Evolutionary conservation across 2,888 invertebrate genomes (phyloP).

Genomic region (Ptychoptera contaminata): DNA sequence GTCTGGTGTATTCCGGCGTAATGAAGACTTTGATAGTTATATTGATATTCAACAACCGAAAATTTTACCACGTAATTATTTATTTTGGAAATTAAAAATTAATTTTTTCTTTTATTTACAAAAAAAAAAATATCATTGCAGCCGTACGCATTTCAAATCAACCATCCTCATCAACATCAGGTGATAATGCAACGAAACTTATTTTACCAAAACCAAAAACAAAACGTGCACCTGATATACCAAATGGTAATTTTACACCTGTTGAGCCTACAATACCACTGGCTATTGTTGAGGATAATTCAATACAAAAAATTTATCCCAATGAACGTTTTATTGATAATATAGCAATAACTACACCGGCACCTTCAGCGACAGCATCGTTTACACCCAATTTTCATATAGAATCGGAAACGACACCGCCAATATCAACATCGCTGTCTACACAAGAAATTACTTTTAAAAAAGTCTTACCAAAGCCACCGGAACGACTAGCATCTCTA

Average conservation of each 20-base stretch:
- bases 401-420: slow-evolving; percentile 9
- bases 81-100: background rate
- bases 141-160: slow-evolving; percentile 15
- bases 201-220: background rate
- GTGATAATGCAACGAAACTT: background rate
- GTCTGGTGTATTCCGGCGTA: slow-evolving; percentile 23
- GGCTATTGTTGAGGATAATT: background rate
- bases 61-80: slow-evolving; percentile 20
- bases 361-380: background rate
- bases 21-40: slow-evolving; percentile 21
- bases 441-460: slow-evolving; percentile 8
- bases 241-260: background rate
- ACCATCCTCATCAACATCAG: slow-evolving; percentile 10
- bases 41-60: slow-evolving; percentile 19
- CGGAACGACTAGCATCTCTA: too few relatives aligned
- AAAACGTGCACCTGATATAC: background rate
- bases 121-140: slow-evolving; percentile 6
- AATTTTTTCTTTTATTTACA: background rate
- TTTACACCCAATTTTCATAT: background rate
- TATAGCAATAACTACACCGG: too few relatives aligned
- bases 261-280: slow-evolving; percentile 1
- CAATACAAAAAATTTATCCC: too few relatives aligned
- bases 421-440: too few relatives aligned
- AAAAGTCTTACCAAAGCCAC: background rate
- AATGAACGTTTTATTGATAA: too few relatives aligned